Evolutionary conservation across 2,113 vertebrate species (phyloP), one percentile per base, ranked within the genome.

Genomic region (Takifugu flavidus): DNA sequence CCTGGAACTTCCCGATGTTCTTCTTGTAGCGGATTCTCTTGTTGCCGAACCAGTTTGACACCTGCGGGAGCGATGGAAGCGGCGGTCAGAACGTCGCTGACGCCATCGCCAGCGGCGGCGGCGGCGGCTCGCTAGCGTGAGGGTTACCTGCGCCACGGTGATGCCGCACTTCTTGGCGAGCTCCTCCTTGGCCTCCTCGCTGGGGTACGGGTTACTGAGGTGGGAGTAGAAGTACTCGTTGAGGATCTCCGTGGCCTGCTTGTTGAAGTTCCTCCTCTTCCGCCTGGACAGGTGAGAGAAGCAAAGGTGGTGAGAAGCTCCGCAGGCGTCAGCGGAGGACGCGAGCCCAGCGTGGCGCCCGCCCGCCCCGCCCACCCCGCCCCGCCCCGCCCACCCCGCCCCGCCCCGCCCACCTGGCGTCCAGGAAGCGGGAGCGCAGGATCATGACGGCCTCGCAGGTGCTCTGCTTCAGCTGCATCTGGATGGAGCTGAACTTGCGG

Each of bases 11-110:
- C 88, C 96, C 96, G 79, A 98, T 98, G 93, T 99, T 99, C 92
- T 99, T 99, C 95, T 99, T 99, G 93, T 99, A 99, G 88, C 96
- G 94, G 91, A 99, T 99, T 92, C 96, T 94, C 85, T 98, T 99
- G 93, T 99, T 99, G 82, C 96, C 96, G 78, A 98, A 99, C 96
- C 96, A 99, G 95, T 99, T 99, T 88, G 96, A 99, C 90, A 99
- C 96, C 96, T 99, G 89, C 34, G 34, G 34, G 5, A 10, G 34
- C 34, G 34, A 39, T 39, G 34, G 11, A 39, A 39, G 34, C 1
- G 11, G 34, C 34, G 8, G 34, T 39, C 11, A 39, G 20, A 20
- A 20, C 20, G 20, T 20, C 20, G 20, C 20, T 20, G 20, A 20
- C 20, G 20, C 20, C 20, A 20, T 20, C 20, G 20, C 20, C 20